Evolutionary conservation across 2,113 vertebrate genomes (phyloP), one percentile per base, ranked within the genome.

Genomic region (Tragelaphus imberbis): DNA sequence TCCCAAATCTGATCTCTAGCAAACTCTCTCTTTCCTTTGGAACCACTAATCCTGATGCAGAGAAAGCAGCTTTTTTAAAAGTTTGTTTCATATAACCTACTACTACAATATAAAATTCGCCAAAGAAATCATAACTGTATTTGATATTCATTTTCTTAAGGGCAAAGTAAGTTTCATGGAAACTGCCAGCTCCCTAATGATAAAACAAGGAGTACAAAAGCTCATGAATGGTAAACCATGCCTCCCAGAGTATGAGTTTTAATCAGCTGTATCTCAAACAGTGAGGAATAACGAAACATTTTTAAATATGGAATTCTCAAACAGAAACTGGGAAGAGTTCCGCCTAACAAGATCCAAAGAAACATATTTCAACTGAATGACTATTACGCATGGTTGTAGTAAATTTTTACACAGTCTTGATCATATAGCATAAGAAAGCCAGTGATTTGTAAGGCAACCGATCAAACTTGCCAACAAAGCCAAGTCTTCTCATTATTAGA

Each of bases 261-360:
- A 56, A 71, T 97, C 79, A 80, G 47, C 11, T 53, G 86, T 47
- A 68, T 79, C 33, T 94, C 77, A 80, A 88, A 68, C 23, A 77
- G 11, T 51, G 33, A 84, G 63, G 28, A 82, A 9, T 71, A 55
- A 80, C 36, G 51, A 44, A 71, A 84, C 16, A 63, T 65, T 95
- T 93, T 88, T 28, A 19, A 90, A 55, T 21, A 71, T 47, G 25
- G 5, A n/a, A 84, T 92, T 97, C 68, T 87, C 71, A 90, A 87
- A 90, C 55, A 84, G 33, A 96, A 97, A 47, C 27, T 95, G 10
- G 40, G 23, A 91, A 92, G 63, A 92, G 55, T 94, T 96, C 84
- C 58, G 88, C 30, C 89, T 47, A 63, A n/a, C 51, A 88, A 86
- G 68, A 94, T 5, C 14, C 55, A 86, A 89, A 79, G 44, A 93